Percentiles rank a stretch among this genome's conserved stretches.
Evolutionary conservation across 2,797 vertebrate species (phyloP).

Genomic region (Craterocephalus amniculus): DNA sequence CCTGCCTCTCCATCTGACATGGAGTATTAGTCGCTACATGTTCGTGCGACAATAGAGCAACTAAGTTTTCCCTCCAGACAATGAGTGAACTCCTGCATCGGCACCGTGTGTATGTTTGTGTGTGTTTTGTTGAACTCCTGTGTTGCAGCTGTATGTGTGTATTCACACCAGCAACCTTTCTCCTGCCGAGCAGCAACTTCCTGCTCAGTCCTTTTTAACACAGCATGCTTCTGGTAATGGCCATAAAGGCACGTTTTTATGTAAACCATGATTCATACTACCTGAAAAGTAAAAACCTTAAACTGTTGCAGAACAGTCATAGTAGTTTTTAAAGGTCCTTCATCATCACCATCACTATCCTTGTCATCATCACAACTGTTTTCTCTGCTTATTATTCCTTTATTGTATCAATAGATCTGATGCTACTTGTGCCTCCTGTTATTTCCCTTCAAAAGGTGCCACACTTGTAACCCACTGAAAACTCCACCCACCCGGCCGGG

Average conservation of each 20-base stretch:
- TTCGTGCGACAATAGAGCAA: constrained; percentile 11
- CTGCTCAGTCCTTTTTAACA: neutral
- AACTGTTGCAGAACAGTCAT: too few species aligned
- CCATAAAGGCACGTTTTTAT: neutral
- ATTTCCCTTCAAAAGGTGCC: neutral
- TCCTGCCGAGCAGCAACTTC: neutral
- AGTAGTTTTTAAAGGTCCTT: too few species aligned
- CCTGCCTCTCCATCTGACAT: constrained; percentile 30
- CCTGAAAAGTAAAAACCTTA: neutral
- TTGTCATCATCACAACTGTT: too few species aligned
- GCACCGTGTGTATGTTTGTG: neutral
- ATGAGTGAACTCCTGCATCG: neutral
- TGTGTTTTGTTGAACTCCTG: neutral
- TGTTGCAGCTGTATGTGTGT: neutral
- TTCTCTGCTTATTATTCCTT: too few species aligned
- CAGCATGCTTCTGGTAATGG: neutral
- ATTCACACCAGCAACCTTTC: neutral
- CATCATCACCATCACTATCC: too few species aligned
- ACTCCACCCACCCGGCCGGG: too few species aligned
- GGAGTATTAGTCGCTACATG: neutral
- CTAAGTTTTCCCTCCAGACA: neutral
- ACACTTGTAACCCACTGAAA: neutral
- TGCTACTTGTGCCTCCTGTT: neutral
- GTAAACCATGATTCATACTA: neutral
- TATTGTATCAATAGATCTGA: too few species aligned